A percentile compares a stretch with the other conserved stretches of the same genome.
Conservation (phyloP, 2,888 invertebrate species). For the Litoditis marina region DNA sequence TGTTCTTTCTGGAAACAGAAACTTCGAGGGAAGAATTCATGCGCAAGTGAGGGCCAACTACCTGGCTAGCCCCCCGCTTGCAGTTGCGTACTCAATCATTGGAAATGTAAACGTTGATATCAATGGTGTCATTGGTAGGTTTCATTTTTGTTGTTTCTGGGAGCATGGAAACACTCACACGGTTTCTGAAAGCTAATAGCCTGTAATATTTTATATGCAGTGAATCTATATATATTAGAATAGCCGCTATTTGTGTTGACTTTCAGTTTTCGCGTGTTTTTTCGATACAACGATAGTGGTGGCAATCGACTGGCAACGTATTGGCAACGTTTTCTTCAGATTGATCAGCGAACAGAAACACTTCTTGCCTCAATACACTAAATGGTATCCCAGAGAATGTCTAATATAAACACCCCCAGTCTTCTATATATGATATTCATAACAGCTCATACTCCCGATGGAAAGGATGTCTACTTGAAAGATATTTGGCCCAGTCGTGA, state of each 20-base stretch:
- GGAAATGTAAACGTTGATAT: conserved; percentile 93
- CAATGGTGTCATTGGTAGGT: conserved; percentile 65
- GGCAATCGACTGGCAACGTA: no score
- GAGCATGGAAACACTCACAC: neutral
- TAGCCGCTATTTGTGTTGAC: neutral
- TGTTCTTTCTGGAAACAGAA: conserved; percentile 92
- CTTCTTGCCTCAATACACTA: no score
- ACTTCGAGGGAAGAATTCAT: conserved; percentile 96
- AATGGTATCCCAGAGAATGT: no score
- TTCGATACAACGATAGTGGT: no score
- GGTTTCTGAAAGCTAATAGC: neutral
- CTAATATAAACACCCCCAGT: no score
- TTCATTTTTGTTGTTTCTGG: no score
- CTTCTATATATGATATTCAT: no score
- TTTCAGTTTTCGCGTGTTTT: no score
- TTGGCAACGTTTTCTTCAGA: no score
- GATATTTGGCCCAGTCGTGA: conserved; percentile 92
- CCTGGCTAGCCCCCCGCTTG: conserved; percentile 90
- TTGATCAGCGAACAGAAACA: no score
- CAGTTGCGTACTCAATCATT: conserved; percentile 94
- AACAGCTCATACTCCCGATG: conserved; percentile 36
- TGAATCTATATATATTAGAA: neutral
- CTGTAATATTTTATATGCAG: neutral
- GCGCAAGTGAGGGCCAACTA: conserved; percentile 92
- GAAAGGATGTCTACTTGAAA: conserved; percentile 69